Evolutionary conservation across 1,140 invertebrate genomes (phyloP).

Genomic region (Saccostrea glomerata): DNA sequence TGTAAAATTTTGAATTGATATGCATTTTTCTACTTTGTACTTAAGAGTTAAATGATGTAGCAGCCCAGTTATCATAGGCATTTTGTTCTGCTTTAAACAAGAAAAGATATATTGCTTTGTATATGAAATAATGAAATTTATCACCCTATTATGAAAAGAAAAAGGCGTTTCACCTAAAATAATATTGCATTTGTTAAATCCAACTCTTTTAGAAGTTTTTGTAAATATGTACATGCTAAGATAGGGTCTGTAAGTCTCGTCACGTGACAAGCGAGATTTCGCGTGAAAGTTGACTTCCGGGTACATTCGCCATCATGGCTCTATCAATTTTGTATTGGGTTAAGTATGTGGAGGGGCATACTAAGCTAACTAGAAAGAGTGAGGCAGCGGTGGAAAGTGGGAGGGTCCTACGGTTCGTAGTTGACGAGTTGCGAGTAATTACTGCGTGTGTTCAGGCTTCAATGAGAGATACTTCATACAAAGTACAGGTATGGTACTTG

Average conservation of each 20-base stretch:
- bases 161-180: too few species aligned
- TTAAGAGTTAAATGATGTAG: too few species aligned
- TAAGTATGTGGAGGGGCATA: constrained; percentile 46
- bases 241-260: constrained; percentile 30
- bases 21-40: too few species aligned
- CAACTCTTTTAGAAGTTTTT: too few species aligned
- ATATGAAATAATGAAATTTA: too few species aligned
- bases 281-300: constrained; percentile 31
- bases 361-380: constrained; percentile 42
- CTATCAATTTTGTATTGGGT: constrained; percentile 44
- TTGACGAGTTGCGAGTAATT: constrained; percentile 32
- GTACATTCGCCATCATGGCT: constrained; percentile 37
- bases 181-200: too few species aligned
- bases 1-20: too few species aligned
- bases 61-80: too few species aligned
- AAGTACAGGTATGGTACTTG: constrained; percentile 40
- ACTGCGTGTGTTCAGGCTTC: neutral
- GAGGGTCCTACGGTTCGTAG: constrained; percentile 26
- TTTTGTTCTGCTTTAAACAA: too few species aligned
- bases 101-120: too few species aligned
- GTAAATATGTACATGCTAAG: too few species aligned
- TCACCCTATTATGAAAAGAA: too few species aligned
- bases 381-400: constrained; percentile 46
- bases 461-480: constrained; percentile 32
- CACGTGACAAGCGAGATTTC: constrained; percentile 35